phyloP scores from a whole-genome alignment of 2,797 vertebrate genomes.

The Sternarchorhynchus goeldii region DNA sequence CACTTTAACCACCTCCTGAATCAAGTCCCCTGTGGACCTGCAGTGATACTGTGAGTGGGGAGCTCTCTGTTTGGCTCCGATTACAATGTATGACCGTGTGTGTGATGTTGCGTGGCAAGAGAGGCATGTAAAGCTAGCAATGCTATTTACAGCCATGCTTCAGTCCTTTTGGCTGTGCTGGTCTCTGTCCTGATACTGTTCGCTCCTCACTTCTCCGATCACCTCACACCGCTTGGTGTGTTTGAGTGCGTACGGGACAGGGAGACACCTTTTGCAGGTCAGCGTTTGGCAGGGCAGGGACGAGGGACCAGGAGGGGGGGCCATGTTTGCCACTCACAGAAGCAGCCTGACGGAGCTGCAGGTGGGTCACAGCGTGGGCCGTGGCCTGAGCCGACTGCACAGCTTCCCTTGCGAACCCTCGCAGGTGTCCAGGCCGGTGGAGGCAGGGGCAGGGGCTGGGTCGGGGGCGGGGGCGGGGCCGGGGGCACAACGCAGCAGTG shows the following conservation, averaged over 20 bases:
- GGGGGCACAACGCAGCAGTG: constrained; percentile 69
- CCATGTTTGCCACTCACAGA: constrained; percentile 69
- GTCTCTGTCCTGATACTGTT: constrained; percentile 43
- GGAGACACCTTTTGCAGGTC: constrained; percentile 15
- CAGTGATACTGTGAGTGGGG: constrained; percentile 12
- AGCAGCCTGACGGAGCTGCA: constrained; percentile 62
- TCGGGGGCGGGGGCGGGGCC: constrained; percentile 50
- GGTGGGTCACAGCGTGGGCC: constrained; percentile 46
- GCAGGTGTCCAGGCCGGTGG: constrained; percentile 68
- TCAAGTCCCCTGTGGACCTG: background rate
- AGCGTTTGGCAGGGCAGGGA: background rate
- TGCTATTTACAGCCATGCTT: constrained; percentile 64
- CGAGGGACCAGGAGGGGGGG: constrained; percentile 14
- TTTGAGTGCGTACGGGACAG: constrained; percentile 16
- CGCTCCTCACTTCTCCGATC: constrained; percentile 24
- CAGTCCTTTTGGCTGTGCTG: constrained; percentile 32
- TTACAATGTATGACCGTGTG: constrained; percentile 63
- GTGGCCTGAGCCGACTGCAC: constrained; percentile 61
- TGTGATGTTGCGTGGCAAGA: constrained; percentile 50
- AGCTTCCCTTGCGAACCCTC: constrained; percentile 63
- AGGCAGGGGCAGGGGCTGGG: constrained; percentile 55
- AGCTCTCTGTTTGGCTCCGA: constrained; percentile 53
- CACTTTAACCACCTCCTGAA: constrained; percentile 2
- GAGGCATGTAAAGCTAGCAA: constrained; percentile 25
- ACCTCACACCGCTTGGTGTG: background rate